phyloP scores from a whole-genome alignment of 2,888 invertebrate genomes.

The Liposcelis brunnea region DNA sequence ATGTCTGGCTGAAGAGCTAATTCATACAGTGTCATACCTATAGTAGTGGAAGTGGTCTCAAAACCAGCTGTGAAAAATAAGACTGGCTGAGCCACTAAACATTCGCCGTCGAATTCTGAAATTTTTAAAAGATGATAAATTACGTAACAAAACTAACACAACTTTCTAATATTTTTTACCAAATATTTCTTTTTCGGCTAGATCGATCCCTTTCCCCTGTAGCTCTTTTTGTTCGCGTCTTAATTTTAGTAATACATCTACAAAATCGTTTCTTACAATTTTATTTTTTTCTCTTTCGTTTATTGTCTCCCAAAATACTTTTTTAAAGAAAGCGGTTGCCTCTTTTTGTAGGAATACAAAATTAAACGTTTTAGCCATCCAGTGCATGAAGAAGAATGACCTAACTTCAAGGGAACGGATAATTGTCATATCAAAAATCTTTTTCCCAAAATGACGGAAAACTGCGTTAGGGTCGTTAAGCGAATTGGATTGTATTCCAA shows the following conservation, averaged over 20 bases:
- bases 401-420: slow-evolving; percentile 12
- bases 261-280: slow-evolving; percentile 13
- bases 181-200: too few relatives aligned
- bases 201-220: too few relatives aligned
- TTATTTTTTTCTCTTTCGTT: slow-evolving; percentile 12
- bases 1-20: slow-evolving; percentile 13
- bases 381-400: slow-evolving; percentile 13
- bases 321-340: slow-evolving; percentile 4
- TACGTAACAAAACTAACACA: too few relatives aligned
- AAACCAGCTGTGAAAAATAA: slow-evolving; percentile 15
- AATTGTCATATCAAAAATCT: slow-evolving; percentile 12
- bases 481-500: slow-evolving; percentile 15
- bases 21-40: slow-evolving; percentile 15
- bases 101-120: slow-evolving; percentile 12
- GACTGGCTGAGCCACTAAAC: slow-evolving; percentile 13
- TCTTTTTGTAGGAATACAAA: slow-evolving; percentile 12
- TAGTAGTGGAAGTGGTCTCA: slow-evolving; percentile 15
- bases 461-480: slow-evolving; percentile 14
- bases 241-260: slow-evolving; percentile 14
- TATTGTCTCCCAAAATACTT: slow-evolving; percentile 15
- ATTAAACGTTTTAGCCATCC: slow-evolving; percentile 8
- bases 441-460: slow-evolving; percentile 15
- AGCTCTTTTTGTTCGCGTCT: slow-evolving; percentile 12
- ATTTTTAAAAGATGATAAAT: too few relatives aligned
- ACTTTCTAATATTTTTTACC: too few relatives aligned